Conservation (phyloP, 2,888 invertebrate genomes). For the Lordiphosa andalusiaca region DNA sequence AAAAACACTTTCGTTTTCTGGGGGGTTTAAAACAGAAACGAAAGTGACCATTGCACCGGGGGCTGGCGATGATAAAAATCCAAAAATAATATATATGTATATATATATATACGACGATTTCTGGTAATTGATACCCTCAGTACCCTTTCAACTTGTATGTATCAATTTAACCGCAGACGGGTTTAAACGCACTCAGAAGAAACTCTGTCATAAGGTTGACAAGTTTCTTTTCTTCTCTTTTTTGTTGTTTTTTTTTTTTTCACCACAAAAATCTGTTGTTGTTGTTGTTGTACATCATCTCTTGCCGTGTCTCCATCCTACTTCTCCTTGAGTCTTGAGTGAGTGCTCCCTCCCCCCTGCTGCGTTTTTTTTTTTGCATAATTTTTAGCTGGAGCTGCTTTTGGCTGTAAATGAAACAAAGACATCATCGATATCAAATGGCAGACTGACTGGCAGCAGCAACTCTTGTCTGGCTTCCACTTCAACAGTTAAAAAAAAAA, state of each 20-base stretch:
- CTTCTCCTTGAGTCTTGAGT: constrained; percentile 12
- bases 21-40: constrained; percentile 32
- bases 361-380: constrained; percentile 64
- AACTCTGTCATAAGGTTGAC: constrained; percentile 37
- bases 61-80: constrained; percentile 25
- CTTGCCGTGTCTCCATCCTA: constrained; percentile 2
- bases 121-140: constrained; percentile 5
- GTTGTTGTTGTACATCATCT: no score
- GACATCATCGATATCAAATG: constrained; percentile 75
- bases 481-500: constrained; percentile 8
- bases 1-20: constrained; percentile 66
- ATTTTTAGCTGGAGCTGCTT: constrained; percentile 36
- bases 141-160: constrained; percentile 7
- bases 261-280: constrained; percentile 41
- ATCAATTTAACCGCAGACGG: constrained; percentile 5
- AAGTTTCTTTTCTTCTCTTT: constrained; percentile 45
- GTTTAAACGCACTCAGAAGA: constrained; percentile 13
- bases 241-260: constrained; percentile 17
- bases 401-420: constrained; percentile 65
- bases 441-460: constrained; percentile 24
- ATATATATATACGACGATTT: no score
- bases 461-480: constrained; percentile 57
- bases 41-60: constrained; percentile 34
- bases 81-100: constrained; percentile 6
- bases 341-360: constrained; percentile 57